These are phyloP conservation scores for Galeruca laticollis DNA, from an alignment of 2,888 invertebrate genomes.

Conservation along the genomic window DNA sequence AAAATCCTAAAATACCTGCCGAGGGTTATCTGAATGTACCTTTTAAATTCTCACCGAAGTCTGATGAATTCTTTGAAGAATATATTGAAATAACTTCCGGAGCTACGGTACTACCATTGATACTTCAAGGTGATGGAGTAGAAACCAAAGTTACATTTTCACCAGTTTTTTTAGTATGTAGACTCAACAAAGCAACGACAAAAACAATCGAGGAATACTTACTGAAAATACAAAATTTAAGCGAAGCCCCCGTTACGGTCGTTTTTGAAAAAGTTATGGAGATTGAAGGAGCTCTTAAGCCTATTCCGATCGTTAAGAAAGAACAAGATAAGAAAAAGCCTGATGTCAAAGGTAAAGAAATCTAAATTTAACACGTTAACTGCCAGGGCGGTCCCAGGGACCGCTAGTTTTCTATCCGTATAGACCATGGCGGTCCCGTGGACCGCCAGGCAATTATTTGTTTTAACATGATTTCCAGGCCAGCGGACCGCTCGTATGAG, in stretches of 20 bases:
- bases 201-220: conserved; percentile 43
- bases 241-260: conserved; percentile 37
- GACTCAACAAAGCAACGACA: conserved; percentile 42
- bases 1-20: conserved; percentile 42
- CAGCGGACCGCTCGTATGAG: too few relatives aligned
- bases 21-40: conserved; percentile 50
- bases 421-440: too few relatives aligned
- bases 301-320: conserved; percentile 18
- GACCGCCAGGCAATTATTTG: too few relatives aligned
- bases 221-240: conserved; percentile 46
- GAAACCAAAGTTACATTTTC: conserved; percentile 40
- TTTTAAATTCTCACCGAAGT: conserved; percentile 45
- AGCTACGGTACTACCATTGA: conserved; percentile 46
- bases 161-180: conserved; percentile 46
- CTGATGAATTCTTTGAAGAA: conserved; percentile 44
- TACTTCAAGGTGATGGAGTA: conserved; percentile 48
- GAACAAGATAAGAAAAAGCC: conserved; percentile 6
- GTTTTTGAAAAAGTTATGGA: conserved; percentile 50
- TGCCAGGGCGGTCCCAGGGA: too few relatives aligned
- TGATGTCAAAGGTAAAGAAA: conserved; percentile 3
- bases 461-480: too few relatives aligned
- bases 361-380: too few relatives aligned
- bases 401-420: too few relatives aligned
- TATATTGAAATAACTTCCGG: conserved; percentile 50
- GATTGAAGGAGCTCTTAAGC: conserved; percentile 42